Conservation (phyloP, 2,113 vertebrate species). For the Eleginops maclovinus region DNA sequence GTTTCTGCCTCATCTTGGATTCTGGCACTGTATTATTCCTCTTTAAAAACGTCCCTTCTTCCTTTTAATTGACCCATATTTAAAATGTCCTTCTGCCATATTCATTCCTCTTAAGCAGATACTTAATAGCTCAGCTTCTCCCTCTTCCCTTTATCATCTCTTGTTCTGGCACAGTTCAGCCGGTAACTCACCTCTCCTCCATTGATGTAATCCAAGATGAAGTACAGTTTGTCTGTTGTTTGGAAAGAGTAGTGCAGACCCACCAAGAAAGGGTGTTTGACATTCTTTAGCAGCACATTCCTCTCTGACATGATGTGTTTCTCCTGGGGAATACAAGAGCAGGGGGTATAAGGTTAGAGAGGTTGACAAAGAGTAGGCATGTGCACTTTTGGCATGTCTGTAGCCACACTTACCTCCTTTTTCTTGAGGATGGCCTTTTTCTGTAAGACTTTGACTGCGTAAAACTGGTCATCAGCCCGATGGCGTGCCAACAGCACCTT, state of each 20-base stretch:
- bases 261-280: slow-evolving; percentile 98
- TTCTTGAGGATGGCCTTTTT: slow-evolving; percentile 99
- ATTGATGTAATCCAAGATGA: slow-evolving; percentile 98
- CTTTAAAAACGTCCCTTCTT: background rate
- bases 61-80: no score
- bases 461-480: slow-evolving; percentile 94
- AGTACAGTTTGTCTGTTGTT: slow-evolving; percentile 96
- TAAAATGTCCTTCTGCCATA: no score
- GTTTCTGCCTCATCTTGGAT: slow-evolving; percentile 40
- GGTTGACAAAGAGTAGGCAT: background rate
- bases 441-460: slow-evolving; percentile 97
- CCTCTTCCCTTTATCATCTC: slow-evolving; percentile 2
- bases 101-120: background rate
- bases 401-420: slow-evolving; percentile 89
- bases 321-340: slow-evolving; percentile 84
- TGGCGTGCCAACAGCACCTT: slow-evolving; percentile 97
- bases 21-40: slow-evolving; percentile 10
- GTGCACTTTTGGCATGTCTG: background rate
- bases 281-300: slow-evolving; percentile 96
- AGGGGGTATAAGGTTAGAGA: slow-evolving; percentile 11
- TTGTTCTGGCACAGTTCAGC: background rate
- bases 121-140: slow-evolving; percentile 35
- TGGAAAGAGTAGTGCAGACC: slow-evolving; percentile 99
- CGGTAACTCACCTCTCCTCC: slow-evolving; percentile 93
- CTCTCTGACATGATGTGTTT: slow-evolving; percentile 99